Percentiles rank a stretch among this genome's conserved stretches.
phyloP scores from a whole-genome alignment of 92 coral and sea anemone species.

The Epizoanthus ramosus region DNA sequence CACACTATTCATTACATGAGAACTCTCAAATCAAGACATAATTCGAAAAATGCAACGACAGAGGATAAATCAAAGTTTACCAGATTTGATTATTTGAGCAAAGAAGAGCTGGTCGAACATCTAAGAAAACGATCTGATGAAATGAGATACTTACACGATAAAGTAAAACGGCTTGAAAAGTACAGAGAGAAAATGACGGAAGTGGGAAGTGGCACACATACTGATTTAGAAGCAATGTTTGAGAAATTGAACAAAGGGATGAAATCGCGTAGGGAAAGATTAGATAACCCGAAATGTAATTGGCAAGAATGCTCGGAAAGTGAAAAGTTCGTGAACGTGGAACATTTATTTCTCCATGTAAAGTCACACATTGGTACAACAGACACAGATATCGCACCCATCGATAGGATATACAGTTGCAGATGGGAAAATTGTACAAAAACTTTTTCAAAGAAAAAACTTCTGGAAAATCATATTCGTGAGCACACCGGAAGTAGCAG shows the following conservation, averaged over 20 bases:
- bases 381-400: slow-evolving; percentile 30
- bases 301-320: slow-evolving; percentile 40
- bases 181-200: slow-evolving; percentile 43
- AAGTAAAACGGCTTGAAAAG: slow-evolving; percentile 46
- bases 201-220: slow-evolving; percentile 47
- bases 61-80: slow-evolving; percentile 43
- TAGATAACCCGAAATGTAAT: slow-evolving; percentile 41
- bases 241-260: slow-evolving; percentile 33
- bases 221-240: slow-evolving; percentile 49
- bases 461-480: slow-evolving; percentile 49
- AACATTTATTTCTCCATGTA: slow-evolving; percentile 40
- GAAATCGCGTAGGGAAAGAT: slow-evolving; percentile 30
- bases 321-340: slow-evolving; percentile 43
- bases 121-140: slow-evolving; percentile 49
- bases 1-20: slow-evolving; percentile 28
- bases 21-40: slow-evolving; percentile 44
- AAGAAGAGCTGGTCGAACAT: slow-evolving; percentile 40
- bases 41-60: neutral
- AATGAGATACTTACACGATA: slow-evolving; percentile 43
- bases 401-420: slow-evolving; percentile 39
- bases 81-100: slow-evolving; percentile 55
- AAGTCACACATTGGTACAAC: slow-evolving; percentile 27
- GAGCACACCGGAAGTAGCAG: slow-evolving; percentile 52
- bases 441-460: slow-evolving; percentile 41
- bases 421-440: slow-evolving; percentile 51